Conservation (phyloP, 2,888 invertebrate species). For the Meganola albula region DNA sequence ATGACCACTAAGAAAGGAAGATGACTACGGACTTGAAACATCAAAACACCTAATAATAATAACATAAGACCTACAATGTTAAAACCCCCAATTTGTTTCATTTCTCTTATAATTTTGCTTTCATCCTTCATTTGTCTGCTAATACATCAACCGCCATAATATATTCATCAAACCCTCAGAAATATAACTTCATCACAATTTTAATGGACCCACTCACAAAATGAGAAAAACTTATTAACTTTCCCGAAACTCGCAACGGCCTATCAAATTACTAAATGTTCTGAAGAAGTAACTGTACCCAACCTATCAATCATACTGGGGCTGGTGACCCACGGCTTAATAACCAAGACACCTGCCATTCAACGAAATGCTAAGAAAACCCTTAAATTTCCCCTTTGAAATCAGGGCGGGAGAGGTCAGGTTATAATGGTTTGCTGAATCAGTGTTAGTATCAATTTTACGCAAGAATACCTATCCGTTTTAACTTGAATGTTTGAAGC, state of each 20-base stretch:
- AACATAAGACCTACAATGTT: too few relatives aligned
- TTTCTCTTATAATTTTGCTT: too few relatives aligned
- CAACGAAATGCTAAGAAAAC: slow-evolving; percentile 6
- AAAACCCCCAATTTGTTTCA: too few relatives aligned
- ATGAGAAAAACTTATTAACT: slow-evolving; percentile 13
- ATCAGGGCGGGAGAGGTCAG: slow-evolving; percentile 16
- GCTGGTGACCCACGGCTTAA: slow-evolving; percentile 25
- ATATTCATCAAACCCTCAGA: neutral
- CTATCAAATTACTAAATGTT: slow-evolving; percentile 29
- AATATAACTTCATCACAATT: slow-evolving; percentile 9
- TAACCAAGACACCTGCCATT: slow-evolving; percentile 23
- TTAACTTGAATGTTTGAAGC: slow-evolving; percentile 34
- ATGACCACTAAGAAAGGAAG: too few relatives aligned
- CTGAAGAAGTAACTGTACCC: slow-evolving; percentile 19
- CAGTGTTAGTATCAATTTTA: slow-evolving; percentile 42
- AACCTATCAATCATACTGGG: slow-evolving; percentile 45
- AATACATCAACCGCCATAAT: too few relatives aligned
- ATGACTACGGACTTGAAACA: too few relatives aligned
- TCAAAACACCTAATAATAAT: too few relatives aligned
- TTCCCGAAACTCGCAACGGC: slow-evolving; percentile 12
- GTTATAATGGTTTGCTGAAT: slow-evolving; percentile 32
- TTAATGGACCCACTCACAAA: slow-evolving; percentile 1
- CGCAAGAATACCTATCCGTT: slow-evolving; percentile 35
- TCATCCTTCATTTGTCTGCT: too few relatives aligned
- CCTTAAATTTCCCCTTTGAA: neutral